Percentiles rank a stretch among this genome's conserved stretches.
Conservation (phyloP, 1,140 invertebrate species). For the Pseudomyrmex sp. region DNA sequence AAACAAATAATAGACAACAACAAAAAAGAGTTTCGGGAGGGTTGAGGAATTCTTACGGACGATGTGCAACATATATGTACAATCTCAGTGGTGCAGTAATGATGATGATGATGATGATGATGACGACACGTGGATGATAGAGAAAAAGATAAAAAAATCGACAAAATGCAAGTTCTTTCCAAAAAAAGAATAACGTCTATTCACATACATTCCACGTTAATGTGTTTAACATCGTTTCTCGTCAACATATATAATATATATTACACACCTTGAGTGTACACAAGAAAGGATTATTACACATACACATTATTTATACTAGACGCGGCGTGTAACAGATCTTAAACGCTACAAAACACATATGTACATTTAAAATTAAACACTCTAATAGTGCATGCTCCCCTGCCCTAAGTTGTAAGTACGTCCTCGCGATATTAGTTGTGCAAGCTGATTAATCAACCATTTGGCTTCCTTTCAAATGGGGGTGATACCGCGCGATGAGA, state of each 20-base stretch:
- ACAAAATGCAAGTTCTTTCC: constrained; percentile 80
- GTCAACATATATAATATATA: constrained; percentile 33
- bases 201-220: constrained; percentile 76
- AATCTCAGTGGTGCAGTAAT: constrained; percentile 26
- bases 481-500: constrained; percentile 37
- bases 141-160: constrained; percentile 75
- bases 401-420: constrained; percentile 81
- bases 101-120: constrained; percentile 15
- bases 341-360: constrained; percentile 65
- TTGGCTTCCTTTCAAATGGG: neutral
- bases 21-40: constrained; percentile 33
- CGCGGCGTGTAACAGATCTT: constrained; percentile 17
- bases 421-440: constrained; percentile 78
- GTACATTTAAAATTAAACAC: constrained; percentile 68
- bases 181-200: constrained; percentile 80
- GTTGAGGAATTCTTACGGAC: neutral
- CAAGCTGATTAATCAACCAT: constrained; percentile 77
- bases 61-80: constrained; percentile 47
- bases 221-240: constrained; percentile 51
- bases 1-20: constrained; percentile 35
- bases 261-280: constrained; percentile 31
- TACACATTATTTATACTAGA: constrained; percentile 60
- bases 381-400: constrained; percentile 73
- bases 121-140: constrained; percentile 53
- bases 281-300: constrained; percentile 68